Evolutionary conservation across 2,888 invertebrate species (phyloP).

Genomic region (Taphrorychus bicolor): DNA sequence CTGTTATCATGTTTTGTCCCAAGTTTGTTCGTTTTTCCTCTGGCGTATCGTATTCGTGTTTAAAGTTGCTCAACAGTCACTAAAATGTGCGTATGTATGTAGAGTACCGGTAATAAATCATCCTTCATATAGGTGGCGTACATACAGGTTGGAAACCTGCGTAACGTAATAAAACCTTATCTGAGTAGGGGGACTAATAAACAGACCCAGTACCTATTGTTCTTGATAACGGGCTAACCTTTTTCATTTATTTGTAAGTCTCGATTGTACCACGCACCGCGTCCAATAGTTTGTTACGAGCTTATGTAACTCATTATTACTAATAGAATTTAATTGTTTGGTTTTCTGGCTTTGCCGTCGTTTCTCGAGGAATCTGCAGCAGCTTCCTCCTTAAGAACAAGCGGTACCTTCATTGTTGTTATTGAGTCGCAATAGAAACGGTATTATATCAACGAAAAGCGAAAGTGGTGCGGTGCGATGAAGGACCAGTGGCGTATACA

Average conservation of each 20-base stretch:
- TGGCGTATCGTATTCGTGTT: background rate
- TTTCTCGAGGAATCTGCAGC: background rate
- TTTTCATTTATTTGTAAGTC: background rate
- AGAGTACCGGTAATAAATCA: conserved; percentile 19
- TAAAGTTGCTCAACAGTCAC: background rate
- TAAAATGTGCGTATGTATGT: too few relatives aligned
- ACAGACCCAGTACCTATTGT: conserved; percentile 21
- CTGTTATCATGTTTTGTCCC: background rate
- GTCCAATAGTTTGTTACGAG: background rate
- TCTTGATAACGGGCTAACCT: conserved; percentile 19
- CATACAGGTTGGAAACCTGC: conserved; percentile 21
- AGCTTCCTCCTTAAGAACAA: background rate
- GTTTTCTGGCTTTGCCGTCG: background rate
- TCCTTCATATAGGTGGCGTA: conserved; percentile 4
- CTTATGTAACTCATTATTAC: background rate
- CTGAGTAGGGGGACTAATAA: conserved; percentile 23
- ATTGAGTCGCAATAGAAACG: background rate
- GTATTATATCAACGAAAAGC: conserved; percentile 10
- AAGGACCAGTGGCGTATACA: conserved; percentile 1
- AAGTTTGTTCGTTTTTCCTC: background rate
- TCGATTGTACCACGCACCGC: background rate
- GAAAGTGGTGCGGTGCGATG: conserved; percentile 29
- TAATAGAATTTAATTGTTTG: background rate
- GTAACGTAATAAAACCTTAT: conserved; percentile 16
- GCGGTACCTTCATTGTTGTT: background rate